phyloP scores from a whole-genome alignment of 2,797 vertebrate species.

The Kryptolebias ocellatus region DNA sequence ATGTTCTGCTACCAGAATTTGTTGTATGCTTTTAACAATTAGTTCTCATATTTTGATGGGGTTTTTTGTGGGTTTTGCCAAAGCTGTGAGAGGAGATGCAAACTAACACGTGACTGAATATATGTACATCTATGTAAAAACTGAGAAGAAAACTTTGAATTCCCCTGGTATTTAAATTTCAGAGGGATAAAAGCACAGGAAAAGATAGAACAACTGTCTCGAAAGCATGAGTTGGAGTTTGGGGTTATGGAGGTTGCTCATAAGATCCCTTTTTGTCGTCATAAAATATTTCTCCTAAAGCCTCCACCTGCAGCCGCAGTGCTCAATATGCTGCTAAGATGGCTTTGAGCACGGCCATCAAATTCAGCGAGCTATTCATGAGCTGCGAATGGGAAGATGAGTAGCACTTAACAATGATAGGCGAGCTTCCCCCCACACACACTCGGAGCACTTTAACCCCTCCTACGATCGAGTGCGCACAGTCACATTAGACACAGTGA shows the following conservation, averaged over 20 bases:
- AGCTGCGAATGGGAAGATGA: conserved; percentile 53
- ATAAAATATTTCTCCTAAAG: conserved; percentile 24
- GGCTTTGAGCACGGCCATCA: conserved; percentile 25
- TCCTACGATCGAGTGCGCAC: conserved; percentile 27
- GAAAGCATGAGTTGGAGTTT: background rate
- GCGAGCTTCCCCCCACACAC: conserved; percentile 47
- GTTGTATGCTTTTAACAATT: too few relatives aligned
- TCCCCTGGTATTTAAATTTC: background rate
- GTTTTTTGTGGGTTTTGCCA: too few relatives aligned
- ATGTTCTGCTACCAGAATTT: too few relatives aligned
- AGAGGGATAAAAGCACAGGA: background rate
- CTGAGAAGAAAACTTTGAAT: too few relatives aligned
- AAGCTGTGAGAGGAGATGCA: too few relatives aligned
- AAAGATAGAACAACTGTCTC: background rate
- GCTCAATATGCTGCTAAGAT: conserved; percentile 17
- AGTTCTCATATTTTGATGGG: too few relatives aligned
- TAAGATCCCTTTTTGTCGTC: conserved; percentile 11
- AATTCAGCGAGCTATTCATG: conserved; percentile 43
- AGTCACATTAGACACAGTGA: conserved; percentile 12
- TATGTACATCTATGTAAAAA: too few relatives aligned
- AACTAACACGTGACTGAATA: too few relatives aligned
- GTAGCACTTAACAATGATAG: conserved; percentile 54
- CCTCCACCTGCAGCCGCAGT: conserved; percentile 25
- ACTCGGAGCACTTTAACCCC: conserved; percentile 28
- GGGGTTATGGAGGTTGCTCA: conserved; percentile 13